Evolutionary conservation across 2,797 vertebrate species (phyloP).

Genomic region (Potorous gilbertii): DNA sequence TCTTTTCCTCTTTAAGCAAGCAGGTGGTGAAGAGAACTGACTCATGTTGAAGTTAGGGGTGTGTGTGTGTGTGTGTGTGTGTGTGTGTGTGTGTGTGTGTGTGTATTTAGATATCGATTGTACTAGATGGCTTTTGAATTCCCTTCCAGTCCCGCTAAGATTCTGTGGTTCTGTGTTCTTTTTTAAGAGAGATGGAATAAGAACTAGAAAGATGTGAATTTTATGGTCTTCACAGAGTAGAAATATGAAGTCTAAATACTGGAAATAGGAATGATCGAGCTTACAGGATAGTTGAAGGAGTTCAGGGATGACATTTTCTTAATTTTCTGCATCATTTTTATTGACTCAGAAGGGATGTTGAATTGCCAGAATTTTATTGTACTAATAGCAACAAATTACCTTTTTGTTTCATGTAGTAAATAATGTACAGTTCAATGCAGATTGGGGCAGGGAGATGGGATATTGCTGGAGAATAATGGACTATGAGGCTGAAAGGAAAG

Average conservation of each 20-base stretch:
- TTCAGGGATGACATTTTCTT: constrained; percentile 6
- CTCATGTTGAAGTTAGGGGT: neutral
- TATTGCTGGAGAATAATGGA: constrained; percentile 30
- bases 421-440: constrained; percentile 60
- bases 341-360: constrained; percentile 65
- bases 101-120: neutral
- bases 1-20: neutral
- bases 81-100: neutral
- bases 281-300: neutral
- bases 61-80: neutral
- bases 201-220: neutral
- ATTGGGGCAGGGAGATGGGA: constrained; percentile 25
- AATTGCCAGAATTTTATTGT: constrained; percentile 40
- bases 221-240: neutral
- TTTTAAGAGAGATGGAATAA: neutral
- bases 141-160: neutral
- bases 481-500: constrained; percentile 58
- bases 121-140: neutral
- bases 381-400: constrained; percentile 65
- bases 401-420: constrained; percentile 67
- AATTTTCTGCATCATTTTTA: constrained; percentile 47
- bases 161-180: neutral
- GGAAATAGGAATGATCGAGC: neutral
- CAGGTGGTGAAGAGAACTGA: neutral
- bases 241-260: constrained; percentile 38